Evolutionary conservation across 2,797 vertebrate genomes (phyloP), one percentile per base, ranked within the genome.

Genomic region (Thaleichthys pacificus): DNA sequence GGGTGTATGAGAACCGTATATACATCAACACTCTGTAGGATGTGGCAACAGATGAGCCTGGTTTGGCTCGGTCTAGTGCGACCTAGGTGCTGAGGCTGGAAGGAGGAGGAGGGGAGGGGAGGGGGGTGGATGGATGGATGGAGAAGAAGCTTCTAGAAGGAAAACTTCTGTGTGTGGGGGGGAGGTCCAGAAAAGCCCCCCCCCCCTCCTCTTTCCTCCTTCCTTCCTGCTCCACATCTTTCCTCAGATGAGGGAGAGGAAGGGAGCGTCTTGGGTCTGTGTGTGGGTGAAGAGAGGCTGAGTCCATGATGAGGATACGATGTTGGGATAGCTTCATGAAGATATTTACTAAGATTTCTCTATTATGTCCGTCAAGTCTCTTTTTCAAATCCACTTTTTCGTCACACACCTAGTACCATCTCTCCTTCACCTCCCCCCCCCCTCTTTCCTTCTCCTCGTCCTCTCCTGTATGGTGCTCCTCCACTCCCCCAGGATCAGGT

Each of bases 381-480:
- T 17, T 56, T 56, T 47, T 8, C 17, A 0, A 61, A 61, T 64
- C 56, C 57, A 93, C 93, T 94, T 47, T 22, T 47, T 66, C 19
- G 91, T 94, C 93, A 76, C 94, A 92, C 22, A 3, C 51, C 51
- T n/a, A 4, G 51, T n/a, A 93, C 94, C 71, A 93, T 89, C 86
- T 92, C 93, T 89, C 94, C 93, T 89, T 92, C 94, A 91, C 94
- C 94, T 92, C 94, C 93, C 82, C 82, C 22, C 12, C 91, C 91
- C 88, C 87, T 91, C 91, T 17, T 91, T 17, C 17, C 32, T n/a
- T 12, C 19, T 19, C 38, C 38, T n/a, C 61, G 12, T 26, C 19
- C 22, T 19, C 38, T 57, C 32, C 19, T 4, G 3, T 32, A 66
- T 74, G 49, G 24, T 57, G 19, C 49, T 17, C 75, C 80, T 76